Evolutionary conservation across 2,113 vertebrate genomes (phyloP).

Genomic region (Petrocephalus microphthalmus): DNA sequence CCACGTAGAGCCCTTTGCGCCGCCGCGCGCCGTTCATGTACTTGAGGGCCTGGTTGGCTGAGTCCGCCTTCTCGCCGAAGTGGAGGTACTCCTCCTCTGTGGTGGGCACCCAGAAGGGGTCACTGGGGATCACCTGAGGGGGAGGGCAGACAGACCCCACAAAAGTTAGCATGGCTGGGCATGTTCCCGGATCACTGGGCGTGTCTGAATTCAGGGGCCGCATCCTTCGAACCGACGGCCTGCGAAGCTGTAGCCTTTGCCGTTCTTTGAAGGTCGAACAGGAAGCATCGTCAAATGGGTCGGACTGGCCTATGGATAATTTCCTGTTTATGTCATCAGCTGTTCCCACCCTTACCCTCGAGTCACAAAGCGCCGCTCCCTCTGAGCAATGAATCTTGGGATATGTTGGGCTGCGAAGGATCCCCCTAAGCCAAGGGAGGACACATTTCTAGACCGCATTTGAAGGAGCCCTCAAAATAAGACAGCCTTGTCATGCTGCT

Average conservation of each 20-base stretch:
- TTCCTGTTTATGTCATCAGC: not conserved
- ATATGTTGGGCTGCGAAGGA: not conserved
- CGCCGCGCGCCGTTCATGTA: conserved; percentile 87
- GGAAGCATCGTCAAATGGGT: too few species aligned
- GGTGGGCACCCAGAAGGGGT: conserved; percentile 94
- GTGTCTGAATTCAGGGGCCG: not conserved
- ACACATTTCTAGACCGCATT: not conserved
- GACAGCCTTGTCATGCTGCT: not conserved
- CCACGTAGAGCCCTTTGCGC: conserved; percentile 88
- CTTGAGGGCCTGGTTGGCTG: conserved; percentile 84
- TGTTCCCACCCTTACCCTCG: not conserved
- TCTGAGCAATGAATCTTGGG: not conserved
- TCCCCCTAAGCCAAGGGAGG: not conserved
- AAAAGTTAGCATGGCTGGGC: not conserved
- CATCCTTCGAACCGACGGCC: not conserved
- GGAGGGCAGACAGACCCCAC: conserved; percentile 11
- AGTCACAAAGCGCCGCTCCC: not conserved
- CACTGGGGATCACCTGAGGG: conserved; percentile 77
- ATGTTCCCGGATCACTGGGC: not conserved
- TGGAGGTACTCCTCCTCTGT: conserved; percentile 95
- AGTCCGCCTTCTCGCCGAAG: conserved; percentile 94
- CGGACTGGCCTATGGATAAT: too few species aligned
- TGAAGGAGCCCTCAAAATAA: not conserved
- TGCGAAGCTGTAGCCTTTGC: not conserved
- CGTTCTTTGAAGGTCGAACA: not conserved